These are phyloP conservation scores for Lates calcarifer DNA, from an alignment of 2,113 vertebrate genomes.

Conservation along the genomic window DNA sequence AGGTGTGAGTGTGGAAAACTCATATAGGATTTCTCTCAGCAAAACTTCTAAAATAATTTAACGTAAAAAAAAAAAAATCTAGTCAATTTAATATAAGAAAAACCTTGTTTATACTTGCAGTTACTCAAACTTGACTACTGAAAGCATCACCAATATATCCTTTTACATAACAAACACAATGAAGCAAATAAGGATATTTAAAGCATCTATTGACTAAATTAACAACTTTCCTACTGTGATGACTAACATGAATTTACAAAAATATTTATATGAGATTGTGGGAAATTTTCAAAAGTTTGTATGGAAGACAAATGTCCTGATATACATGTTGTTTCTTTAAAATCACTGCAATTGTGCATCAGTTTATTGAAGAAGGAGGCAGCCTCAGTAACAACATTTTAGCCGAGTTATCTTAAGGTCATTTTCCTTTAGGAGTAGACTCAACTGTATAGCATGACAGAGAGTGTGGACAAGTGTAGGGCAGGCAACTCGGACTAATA, in stretches of 20 bases:
- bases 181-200: not conserved
- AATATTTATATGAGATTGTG: not conserved
- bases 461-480: constrained; percentile 13
- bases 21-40: too few relatives aligned
- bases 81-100: too few relatives aligned
- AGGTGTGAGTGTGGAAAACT: not conserved
- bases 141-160: not conserved
- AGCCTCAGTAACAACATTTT: not conserved
- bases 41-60: too few relatives aligned
- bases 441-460: not conserved
- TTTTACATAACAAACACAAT: too few relatives aligned
- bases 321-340: not conserved
- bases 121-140: too few relatives aligned
- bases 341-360: not conserved
- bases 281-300: not conserved
- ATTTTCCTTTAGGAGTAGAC: constrained; percentile 19
- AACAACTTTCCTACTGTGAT: constrained; percentile 9
- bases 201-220: not conserved
- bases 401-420: constrained; percentile 12
- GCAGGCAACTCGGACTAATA: constrained; percentile 27
- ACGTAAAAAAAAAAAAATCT: too few relatives aligned
- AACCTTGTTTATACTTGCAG: too few relatives aligned
- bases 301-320: not conserved
- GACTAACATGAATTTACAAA: not conserved
- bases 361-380: not conserved